Conservation (phyloP, 1,140 invertebrate species). For the Sarcophaga bullata region DNA sequence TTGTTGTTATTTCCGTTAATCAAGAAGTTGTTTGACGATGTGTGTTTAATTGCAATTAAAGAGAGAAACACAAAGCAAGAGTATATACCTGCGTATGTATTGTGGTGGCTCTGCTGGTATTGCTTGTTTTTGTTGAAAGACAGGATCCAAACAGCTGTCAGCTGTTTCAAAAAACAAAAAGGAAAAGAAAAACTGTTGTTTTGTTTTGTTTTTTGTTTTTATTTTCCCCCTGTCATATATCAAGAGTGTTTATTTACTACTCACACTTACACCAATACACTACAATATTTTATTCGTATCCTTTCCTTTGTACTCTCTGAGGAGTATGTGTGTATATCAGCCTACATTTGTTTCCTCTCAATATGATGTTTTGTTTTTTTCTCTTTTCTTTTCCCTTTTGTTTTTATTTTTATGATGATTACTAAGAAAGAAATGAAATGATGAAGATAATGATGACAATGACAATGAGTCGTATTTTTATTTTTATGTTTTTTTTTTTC, state of each 20-base stretch:
- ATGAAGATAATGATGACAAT: not conserved
- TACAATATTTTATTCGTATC: not conserved
- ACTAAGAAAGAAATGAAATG: not conserved
- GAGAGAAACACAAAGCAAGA: not conserved
- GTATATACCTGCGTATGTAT: not conserved
- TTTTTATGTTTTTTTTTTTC: not conserved
- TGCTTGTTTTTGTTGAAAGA: conserved; percentile 33
- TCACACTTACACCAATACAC: not conserved
- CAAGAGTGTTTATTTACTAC: not conserved
- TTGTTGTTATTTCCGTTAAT: not conserved
- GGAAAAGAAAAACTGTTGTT: conserved; percentile 40
- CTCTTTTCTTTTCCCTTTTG: not conserved
- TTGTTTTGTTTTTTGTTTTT: conserved; percentile 43
- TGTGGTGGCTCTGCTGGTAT: conserved; percentile 17
- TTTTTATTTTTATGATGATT: not conserved
- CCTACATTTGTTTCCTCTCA: conserved; percentile 42
- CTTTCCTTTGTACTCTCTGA: not conserved
- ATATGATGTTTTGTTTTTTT: not conserved
- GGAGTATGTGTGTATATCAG: conserved; percentile 14
- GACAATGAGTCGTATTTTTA: not conserved
- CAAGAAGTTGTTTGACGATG: no score
- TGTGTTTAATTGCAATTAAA: no score
- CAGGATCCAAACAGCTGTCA: conserved; percentile 55
- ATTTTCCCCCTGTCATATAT: conserved; percentile 6
- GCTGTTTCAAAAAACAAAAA: conserved; percentile 57